phyloP scores from a whole-genome alignment of 2,113 vertebrate genomes.

The Malaclemys terrapin region DNA sequence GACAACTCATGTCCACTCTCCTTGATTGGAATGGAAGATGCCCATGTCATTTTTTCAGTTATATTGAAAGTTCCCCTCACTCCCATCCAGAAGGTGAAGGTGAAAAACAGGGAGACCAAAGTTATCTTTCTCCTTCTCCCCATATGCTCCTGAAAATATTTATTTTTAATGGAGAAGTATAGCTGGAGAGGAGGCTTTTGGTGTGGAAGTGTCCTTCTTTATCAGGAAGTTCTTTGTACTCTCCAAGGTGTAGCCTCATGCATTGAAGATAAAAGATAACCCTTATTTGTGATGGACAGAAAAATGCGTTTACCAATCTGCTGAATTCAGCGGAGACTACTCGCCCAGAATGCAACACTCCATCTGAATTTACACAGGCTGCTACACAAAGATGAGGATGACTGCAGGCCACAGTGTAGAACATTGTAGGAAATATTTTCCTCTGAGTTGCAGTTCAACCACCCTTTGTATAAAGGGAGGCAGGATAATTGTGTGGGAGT shows the following conservation, averaged over 20 bases:
- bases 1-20: too few species aligned
- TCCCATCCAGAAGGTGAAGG: too few species aligned
- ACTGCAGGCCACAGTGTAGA: neutral
- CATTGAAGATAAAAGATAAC: neutral
- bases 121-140: too few species aligned
- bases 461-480: neutral
- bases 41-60: too few species aligned
- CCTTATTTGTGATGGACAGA: neutral
- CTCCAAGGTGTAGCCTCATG: neutral
- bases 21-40: too few species aligned
- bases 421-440: neutral
- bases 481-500: neutral
- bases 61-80: too few species aligned
- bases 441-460: neutral
- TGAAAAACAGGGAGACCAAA: too few species aligned
- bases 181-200: neutral
- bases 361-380: neutral
- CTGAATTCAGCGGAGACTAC: neutral
- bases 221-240: neutral
- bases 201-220: neutral
- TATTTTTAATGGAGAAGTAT: too few species aligned
- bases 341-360: neutral
- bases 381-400: neutral
- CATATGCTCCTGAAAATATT: too few species aligned
- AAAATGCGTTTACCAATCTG: neutral